Conservation (phyloP, 1,140 invertebrate genomes). For the Coboldia fuscipes region DNA sequence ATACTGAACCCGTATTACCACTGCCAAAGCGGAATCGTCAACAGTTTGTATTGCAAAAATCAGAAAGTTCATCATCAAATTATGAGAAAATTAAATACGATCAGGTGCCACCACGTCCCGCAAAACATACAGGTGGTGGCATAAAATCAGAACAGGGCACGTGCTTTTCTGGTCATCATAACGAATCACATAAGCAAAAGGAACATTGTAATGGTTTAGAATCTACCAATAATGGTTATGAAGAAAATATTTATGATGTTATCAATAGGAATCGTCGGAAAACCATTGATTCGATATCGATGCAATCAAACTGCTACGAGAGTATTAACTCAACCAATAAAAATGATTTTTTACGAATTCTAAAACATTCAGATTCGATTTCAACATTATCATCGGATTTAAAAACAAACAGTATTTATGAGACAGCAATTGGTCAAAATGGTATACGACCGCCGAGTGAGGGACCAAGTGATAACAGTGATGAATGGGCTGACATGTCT, state of each 20-base stretch:
- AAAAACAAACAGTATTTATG: conserved; percentile 41
- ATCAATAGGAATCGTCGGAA: conserved; percentile 22
- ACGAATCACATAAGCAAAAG: conserved; percentile 5
- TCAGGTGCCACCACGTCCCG: conserved; percentile 6
- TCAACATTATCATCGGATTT: conserved; percentile 37
- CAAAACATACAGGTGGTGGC: conserved; percentile 5
- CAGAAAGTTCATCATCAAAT: neutral
- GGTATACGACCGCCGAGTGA: conserved; percentile 14
- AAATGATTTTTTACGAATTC: conserved; percentile 8
- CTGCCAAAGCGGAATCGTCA: conserved; percentile 12
- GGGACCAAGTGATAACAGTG: conserved; percentile 32
- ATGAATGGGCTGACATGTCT: conserved; percentile 41
- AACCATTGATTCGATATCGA: conserved; percentile 11
- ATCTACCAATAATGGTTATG: conserved; percentile 19
- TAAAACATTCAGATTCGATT: conserved; percentile 25
- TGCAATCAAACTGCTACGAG: conserved; percentile 32
- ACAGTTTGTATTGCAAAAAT: neutral
- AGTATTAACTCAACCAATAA: conserved; percentile 23
- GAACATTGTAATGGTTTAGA: conserved; percentile 8
- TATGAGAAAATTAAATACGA: conserved; percentile 8
- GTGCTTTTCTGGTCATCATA: too few relatives aligned
- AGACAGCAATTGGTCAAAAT: conserved; percentile 14
- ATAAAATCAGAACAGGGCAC: neutral
- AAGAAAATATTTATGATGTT: conserved; percentile 34
- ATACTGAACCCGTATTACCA: conserved; percentile 10